phyloP scores from a whole-genome alignment of 1,140 invertebrate genomes.

The Drosophila pachea region DNA sequence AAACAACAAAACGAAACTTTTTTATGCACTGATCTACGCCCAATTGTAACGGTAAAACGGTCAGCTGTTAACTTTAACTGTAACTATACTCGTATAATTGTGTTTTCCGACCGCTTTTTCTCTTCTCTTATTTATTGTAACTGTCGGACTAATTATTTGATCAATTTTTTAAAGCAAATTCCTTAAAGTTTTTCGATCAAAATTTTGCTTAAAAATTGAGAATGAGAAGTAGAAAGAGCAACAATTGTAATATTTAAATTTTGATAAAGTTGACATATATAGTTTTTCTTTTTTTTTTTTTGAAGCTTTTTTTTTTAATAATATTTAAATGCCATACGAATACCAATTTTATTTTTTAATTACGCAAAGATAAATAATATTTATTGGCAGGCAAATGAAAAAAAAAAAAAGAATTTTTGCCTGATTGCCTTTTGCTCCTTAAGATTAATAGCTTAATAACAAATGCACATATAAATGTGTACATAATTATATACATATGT shows the following conservation, averaged over 20 bases:
- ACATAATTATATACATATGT: not conserved
- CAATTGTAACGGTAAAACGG: slow-evolving; percentile 26
- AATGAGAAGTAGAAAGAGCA: slow-evolving; percentile 11
- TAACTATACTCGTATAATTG: slow-evolving; percentile 47
- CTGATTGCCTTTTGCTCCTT: slow-evolving; percentile 26
- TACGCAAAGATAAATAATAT: slow-evolving; percentile 9
- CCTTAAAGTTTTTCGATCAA: slow-evolving; percentile 44
- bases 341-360: slow-evolving; percentile 13
- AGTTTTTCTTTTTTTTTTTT: not conserved
- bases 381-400: not conserved
- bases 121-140: not conserved
- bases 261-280: slow-evolving; percentile 5
- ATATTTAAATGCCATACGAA: slow-evolving; percentile 5
- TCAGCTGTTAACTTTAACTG: slow-evolving; percentile 21
- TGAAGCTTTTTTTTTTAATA: not conserved
- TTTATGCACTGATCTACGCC: slow-evolving; percentile 44
- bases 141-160: not conserved
- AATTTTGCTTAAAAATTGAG: slow-evolving; percentile 39
- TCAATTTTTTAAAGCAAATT: slow-evolving; percentile 33
- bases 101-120: slow-evolving; percentile 67
- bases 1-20: slow-evolving; percentile 7
- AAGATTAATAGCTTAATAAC: slow-evolving; percentile 15
- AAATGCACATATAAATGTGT: not conserved
- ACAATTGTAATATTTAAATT: slow-evolving; percentile 29
- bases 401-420: slow-evolving; percentile 4